phyloP scores from a whole-genome alignment of 2,113 vertebrate genomes.

The Colossoma macropomum region DNA sequence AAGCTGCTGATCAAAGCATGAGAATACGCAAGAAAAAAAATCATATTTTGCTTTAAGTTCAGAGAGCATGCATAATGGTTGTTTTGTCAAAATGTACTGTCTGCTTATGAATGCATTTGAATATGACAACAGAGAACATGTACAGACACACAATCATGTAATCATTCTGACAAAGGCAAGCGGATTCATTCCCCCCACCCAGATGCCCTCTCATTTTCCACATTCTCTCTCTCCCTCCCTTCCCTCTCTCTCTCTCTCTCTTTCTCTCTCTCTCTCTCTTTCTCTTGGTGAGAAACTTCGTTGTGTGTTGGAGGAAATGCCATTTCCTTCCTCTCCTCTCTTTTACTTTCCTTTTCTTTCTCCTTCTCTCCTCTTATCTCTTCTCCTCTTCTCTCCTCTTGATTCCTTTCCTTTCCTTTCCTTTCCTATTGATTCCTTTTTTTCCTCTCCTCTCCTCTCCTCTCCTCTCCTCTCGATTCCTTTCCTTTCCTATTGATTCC shows the following conservation, averaged over 20 bases:
- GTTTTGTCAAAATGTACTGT: conserved; percentile 30
- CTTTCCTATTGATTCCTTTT: background rate
- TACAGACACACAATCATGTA: conserved; percentile 24
- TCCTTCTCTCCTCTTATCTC: background rate
- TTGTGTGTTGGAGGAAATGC: conserved; percentile 75
- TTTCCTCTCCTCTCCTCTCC: background rate
- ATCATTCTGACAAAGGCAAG: conserved; percentile 31
- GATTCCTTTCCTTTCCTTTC: background rate
- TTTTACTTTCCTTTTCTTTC: conserved; percentile 56
- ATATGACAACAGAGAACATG: conserved; percentile 30
- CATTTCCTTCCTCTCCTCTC: conserved; percentile 57
- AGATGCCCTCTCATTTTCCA: conserved; percentile 37
- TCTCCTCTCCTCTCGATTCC: conserved; percentile 42
- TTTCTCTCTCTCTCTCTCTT: conserved; percentile 12
- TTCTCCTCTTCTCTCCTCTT: background rate
- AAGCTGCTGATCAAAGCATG: background rate
- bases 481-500: conserved; percentile 59
- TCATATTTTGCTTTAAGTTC: background rate
- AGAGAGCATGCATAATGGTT: conserved; percentile 4
- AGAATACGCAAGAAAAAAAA: background rate
- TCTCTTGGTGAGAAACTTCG: conserved; percentile 62
- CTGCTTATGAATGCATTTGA: conserved; percentile 24
- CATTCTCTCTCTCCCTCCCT: background rate
- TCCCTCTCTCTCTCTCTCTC: background rate
- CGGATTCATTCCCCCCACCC: background rate